Base-by-base conservation (phyloP, 2,797 vertebrate species). In the Danionella dracula region DNA sequence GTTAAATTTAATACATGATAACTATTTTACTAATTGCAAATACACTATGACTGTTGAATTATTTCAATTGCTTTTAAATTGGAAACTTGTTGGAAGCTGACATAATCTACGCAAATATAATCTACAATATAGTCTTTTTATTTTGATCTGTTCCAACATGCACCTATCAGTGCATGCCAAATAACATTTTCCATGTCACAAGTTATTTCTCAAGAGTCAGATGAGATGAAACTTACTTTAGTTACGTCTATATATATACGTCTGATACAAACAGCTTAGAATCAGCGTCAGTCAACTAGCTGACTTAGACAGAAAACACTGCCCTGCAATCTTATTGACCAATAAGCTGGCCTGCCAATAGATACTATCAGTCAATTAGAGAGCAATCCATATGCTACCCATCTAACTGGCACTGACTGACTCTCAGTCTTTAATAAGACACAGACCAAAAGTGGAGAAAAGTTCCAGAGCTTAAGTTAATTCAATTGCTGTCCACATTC, bases 401-500 rank as follows among this genome's bases (percentile, higher is more conserved):
- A 34, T 58, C 46, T 71, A 65, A 71, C 31, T 45, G 53, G 23
- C 65, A 68, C 4, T 51, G 27, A 35, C 46, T 61, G 49, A 49
- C 29, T 61, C 56, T 51, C 51, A n/a, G 31, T 58, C 60, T 65
- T 44, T 70, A 51, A 70, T 74, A 56, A 70, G 41, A 74, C 61
- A 37, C 61, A 66, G 55, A 61, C 12, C 1, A 4, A 54, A 48
- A 59, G 57, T 37, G 23, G 19, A 53, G 45, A 64, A 54, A 73
- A 64, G 48, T 66, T 68, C 49, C 67, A 56, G 61, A 29, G 60
- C 60, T 75, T 23, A 35, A 34, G 66, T 46, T 74, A 71, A 77
- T 68, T 69, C 29, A 44, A 70, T 68, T 75, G 62, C 56, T 61
- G 67, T 56, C 61, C 58, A 50, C 63, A 70, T 73, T 49, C 61